Evolutionary conservation across 2,888 invertebrate species (phyloP).

Genomic region (Drosophila mayaguana): DNA sequence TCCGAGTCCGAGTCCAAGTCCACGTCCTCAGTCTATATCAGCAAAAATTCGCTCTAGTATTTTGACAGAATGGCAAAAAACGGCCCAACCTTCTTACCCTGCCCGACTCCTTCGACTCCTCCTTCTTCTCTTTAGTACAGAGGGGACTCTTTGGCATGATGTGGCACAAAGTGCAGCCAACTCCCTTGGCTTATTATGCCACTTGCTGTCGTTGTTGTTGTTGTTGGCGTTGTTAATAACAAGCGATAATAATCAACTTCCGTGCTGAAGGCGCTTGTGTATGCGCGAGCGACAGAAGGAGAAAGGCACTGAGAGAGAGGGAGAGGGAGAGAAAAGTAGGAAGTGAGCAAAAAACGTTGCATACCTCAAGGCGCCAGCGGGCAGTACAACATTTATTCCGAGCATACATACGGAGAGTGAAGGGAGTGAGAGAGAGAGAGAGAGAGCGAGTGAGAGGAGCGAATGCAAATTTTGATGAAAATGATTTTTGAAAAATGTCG

Average conservation of each 20-base stretch:
- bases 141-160: conserved; percentile 17
- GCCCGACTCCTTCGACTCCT: background rate
- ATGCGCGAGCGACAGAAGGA: background rate
- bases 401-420: background rate
- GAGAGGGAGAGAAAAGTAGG: conserved; percentile 3
- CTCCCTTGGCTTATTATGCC: conserved; percentile 47
- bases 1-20: conserved; percentile 26
- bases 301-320: background rate
- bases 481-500: conserved; percentile 61
- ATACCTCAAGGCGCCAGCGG: conserved; percentile 59
- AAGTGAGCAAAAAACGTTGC: conserved; percentile 57
- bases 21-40: conserved; percentile 20
- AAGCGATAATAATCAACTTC: conserved; percentile 83
- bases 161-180: conserved; percentile 42
- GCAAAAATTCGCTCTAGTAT: conserved; percentile 29
- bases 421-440: background rate
- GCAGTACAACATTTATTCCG: conserved; percentile 23
- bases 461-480: conserved; percentile 66
- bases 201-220: conserved; percentile 24
- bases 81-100: background rate
- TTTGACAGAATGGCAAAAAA: conserved; percentile 63
- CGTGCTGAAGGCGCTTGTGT: conserved; percentile 66
- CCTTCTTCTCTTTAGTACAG: too few species aligned
- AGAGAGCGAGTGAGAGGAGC: background rate
- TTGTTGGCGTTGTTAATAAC: conserved; percentile 75